These are phyloP conservation scores for Rhegmatorhina hoffmannsi DNA, from an alignment of 2,113 vertebrate genomes.

Conservation along the genomic window DNA sequence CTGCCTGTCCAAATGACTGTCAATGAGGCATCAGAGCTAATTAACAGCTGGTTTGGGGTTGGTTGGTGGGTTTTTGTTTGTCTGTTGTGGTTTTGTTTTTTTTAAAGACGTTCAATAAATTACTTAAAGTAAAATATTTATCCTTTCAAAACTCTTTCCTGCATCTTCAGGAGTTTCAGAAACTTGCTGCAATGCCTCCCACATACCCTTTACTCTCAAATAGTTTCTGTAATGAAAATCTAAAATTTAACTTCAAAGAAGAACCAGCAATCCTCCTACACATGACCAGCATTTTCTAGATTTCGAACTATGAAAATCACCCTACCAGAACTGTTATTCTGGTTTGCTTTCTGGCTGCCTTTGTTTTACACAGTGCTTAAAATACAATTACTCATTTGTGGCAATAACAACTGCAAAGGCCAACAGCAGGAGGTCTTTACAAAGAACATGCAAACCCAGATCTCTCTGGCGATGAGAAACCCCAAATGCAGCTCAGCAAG, in stretches of 20 bases:
- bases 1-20: not conserved
- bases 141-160: not conserved
- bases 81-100: not conserved
- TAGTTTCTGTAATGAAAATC: not conserved
- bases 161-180: not conserved
- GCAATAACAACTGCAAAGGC: not conserved
- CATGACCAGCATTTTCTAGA: not conserved
- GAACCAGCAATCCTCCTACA: slow-evolving; percentile 3
- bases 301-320: not conserved
- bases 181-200: not conserved
- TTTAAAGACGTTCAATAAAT: not conserved
- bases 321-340: not conserved
- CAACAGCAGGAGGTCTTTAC: not conserved
- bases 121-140: not conserved
- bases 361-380: not conserved
- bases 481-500: not conserved
- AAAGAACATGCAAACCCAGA: not conserved
- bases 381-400: not conserved
- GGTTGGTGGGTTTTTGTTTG: not conserved
- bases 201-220: not conserved
- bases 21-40: not conserved
- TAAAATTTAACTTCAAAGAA: not conserved
- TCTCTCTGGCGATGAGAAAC: not conserved
- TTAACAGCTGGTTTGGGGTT: not conserved
- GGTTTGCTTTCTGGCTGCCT: not conserved